Conservation (phyloP, 2,113 vertebrate species). For the Brachyhypopomus occidentalis region DNA sequence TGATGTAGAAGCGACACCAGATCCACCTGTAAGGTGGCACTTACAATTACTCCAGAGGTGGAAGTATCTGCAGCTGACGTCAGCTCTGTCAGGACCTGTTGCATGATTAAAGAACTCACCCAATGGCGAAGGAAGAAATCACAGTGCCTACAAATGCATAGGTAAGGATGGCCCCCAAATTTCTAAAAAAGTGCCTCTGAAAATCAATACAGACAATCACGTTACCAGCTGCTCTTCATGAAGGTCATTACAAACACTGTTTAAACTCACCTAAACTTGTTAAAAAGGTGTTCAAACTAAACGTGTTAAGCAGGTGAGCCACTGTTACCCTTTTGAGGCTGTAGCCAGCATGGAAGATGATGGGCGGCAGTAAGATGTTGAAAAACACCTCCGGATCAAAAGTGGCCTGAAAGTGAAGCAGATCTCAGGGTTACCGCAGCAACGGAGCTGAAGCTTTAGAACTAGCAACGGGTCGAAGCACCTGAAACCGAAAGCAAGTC, state of each 20-base stretch:
- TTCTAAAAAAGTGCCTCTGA: constrained; percentile 97
- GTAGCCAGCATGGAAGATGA: constrained; percentile 98
- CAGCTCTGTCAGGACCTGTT: too few species aligned
- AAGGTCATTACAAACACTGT: too few species aligned
- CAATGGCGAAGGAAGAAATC: constrained; percentile 91
- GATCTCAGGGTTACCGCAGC: neutral
- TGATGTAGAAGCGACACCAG: too few species aligned
- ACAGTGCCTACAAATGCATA: constrained; percentile 95
- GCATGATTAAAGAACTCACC: constrained; percentile 75
- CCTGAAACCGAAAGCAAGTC: too few species aligned
- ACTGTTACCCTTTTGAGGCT: constrained; percentile 90
- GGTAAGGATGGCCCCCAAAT: constrained; percentile 92
- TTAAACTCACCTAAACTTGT: too few species aligned
- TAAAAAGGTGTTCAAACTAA: too few species aligned
- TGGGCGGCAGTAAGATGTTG: constrained; percentile 97
- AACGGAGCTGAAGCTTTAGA: neutral
- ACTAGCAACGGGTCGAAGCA: too few species aligned
- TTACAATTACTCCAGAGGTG: neutral
- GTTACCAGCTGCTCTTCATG: too few species aligned
- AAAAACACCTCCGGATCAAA: constrained; percentile 99
- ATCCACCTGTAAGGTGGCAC: neutral
- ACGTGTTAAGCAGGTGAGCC: too few species aligned
- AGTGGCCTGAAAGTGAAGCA: constrained; percentile 79
- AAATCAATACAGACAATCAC: constrained; percentile 41
- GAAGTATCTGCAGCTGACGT: too few species aligned